A percentile compares a stretch with the other conserved stretches of the same genome.
Conservation (phyloP, 2,888 invertebrate species). For the Cosmia pyralina region DNA sequence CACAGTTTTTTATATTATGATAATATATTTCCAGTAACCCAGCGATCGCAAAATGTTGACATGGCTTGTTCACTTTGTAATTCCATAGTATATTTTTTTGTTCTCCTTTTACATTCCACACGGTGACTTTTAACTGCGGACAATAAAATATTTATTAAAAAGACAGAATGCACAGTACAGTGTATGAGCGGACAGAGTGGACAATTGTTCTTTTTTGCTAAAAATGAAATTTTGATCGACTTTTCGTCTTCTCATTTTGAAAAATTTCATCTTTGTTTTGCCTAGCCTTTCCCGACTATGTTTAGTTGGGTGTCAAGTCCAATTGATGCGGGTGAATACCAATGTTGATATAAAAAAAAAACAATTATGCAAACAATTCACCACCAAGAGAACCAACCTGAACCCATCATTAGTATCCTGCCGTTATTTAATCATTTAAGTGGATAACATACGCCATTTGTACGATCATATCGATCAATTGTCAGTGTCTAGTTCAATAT, state of each 20-base stretch:
- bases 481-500: too few species aligned
- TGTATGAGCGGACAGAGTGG: background rate
- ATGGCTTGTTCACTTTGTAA: constrained; percentile 65
- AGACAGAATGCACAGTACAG: too few species aligned
- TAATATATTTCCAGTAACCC: constrained; percentile 33
- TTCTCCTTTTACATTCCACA: constrained; percentile 50
- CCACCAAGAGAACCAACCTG: too few species aligned
- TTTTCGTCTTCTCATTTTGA: background rate
- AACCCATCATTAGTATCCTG: too few species aligned
- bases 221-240: background rate
- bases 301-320: background rate
- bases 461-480: too few species aligned
- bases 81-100: constrained; percentile 57
- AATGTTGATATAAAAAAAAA: too few species aligned
- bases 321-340: background rate
- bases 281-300: background rate
- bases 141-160: background rate
- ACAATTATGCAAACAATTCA: too few species aligned
- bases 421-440: too few species aligned
- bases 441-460: too few species aligned
- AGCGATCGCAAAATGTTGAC: constrained; percentile 61
- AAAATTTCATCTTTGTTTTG: too few species aligned
- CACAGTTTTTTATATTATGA: constrained; percentile 42
- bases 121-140: constrained; percentile 36
- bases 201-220: background rate